Percentiles rank a stretch among this genome's conserved stretches.
These are phyloP conservation scores for Sinhomidia bicolor DNA, from an alignment of 2,888 invertebrate species.

Conservation along the genomic window DNA sequence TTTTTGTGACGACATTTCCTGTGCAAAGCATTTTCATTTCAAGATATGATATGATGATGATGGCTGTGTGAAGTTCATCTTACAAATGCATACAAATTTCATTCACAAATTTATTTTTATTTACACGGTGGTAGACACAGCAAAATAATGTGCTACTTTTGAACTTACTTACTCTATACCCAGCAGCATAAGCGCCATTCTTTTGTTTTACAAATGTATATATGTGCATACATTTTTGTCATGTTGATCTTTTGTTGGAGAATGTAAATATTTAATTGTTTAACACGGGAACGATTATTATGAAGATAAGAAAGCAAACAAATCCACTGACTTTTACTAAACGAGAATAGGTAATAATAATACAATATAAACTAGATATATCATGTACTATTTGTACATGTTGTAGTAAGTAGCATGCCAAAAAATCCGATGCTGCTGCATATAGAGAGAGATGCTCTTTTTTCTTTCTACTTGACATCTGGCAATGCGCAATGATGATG, in stretches of 20 bases:
- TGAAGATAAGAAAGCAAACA: slow-evolving; percentile 27
- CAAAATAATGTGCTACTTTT: no score
- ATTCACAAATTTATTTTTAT: neutral
- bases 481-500: slow-evolving; percentile 49
- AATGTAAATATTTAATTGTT: slow-evolving; percentile 44
- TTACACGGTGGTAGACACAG: neutral
- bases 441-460: no score
- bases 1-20: slow-evolving; percentile 62
- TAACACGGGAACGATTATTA: slow-evolving; percentile 13
- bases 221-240: neutral
- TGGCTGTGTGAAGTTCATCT: neutral
- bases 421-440: no score
- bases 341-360: no score
- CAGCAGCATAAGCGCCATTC: slow-evolving; percentile 21
- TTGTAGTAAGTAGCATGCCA: neutral
- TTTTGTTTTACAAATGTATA: slow-evolving; percentile 15
- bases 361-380: no score
- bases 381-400: no score
- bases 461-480: slow-evolving; percentile 31
- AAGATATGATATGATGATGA: neutral
- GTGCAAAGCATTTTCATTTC: slow-evolving; percentile 38
- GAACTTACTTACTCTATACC: no score
- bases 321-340: slow-evolving; percentile 24
- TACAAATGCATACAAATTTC: neutral
- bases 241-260: slow-evolving; percentile 1